Evolutionary conservation across 2,113 vertebrate species (phyloP), one percentile per base, ranked within the genome.

Genomic region (Alethe diademata): DNA sequence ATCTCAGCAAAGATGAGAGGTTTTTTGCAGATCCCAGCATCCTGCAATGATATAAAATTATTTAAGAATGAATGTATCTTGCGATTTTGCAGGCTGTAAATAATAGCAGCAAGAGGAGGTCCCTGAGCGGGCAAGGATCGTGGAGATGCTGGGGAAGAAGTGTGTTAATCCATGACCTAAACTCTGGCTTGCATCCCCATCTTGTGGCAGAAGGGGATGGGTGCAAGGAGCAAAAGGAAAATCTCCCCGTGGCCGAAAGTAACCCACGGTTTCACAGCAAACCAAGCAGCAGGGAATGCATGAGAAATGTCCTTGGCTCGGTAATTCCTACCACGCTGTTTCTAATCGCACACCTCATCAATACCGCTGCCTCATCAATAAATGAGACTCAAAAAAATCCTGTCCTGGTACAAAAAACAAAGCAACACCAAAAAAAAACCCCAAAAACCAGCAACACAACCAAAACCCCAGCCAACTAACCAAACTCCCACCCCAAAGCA

Each of bases 221-320:
- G 50, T 84, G 56, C 86, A 84, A 69, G 28, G 28, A 87, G 48
- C 8, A 29, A 9, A 43, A 66, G 53, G 14, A 22, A 50, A 47
- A 35, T 5, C 6, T 0, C 4, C 0, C 4, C 1, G 35, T 42
- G 40, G 26, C 20, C 33, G 14, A 5, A 14, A 8, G 38, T 24
- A 65, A 29, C 20, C 40, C 29, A 3, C 8, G 3, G 26, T 56
- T 84, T 56, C 24, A 4, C 35, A 33, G 9, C 16, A 33, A 5
- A 0, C 61, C 42, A 2, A 4, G 29, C 45, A 19, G 45, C 50
- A 11, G 24, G 58, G 51, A 43, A 47, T 36, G 43, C 35, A 3
- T 12, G 3, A 64, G 19, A 33, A 38, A 19, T 4, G 40, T 40
- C 48, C 18, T 73, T 19, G 28, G 24, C 57, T 48, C 12, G 0